These are phyloP conservation scores for Tiliqua scincoides DNA, from an alignment of 2,113 vertebrate species.

Conservation along the genomic window DNA sequence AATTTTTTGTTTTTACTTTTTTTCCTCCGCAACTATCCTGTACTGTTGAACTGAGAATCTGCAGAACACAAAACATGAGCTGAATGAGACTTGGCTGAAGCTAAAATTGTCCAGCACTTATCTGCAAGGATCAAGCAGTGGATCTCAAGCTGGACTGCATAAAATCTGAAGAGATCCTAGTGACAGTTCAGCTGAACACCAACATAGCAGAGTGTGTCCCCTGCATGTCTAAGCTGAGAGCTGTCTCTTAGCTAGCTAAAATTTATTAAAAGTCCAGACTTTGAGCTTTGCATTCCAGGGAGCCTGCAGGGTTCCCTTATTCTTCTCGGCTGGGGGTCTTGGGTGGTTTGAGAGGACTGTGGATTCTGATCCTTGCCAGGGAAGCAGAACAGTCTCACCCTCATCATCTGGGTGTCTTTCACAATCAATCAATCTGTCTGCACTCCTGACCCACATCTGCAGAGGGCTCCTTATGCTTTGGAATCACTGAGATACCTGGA, in stretches of 20 bases:
- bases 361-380: too few species aligned
- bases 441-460: too few species aligned
- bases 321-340: too few species aligned
- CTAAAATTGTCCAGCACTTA: neutral
- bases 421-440: too few species aligned
- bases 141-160: neutral
- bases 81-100: neutral
- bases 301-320: too few species aligned
- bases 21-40: neutral
- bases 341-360: too few species aligned
- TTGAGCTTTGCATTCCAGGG: neutral
- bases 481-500: too few species aligned
- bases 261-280: neutral
- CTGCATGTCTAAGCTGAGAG: neutral
- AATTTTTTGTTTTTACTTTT: neutral
- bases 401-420: too few species aligned
- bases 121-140: neutral
- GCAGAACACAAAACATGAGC: neutral
- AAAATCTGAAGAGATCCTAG: neutral
- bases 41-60: neutral
- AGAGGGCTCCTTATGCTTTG: too few species aligned
- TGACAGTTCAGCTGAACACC: neutral
- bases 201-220: neutral
- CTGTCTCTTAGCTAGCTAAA: neutral
- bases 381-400: too few species aligned